Base-by-base conservation (phyloP, 2,888 invertebrate species). In the Deilephila elpenor region DNA sequence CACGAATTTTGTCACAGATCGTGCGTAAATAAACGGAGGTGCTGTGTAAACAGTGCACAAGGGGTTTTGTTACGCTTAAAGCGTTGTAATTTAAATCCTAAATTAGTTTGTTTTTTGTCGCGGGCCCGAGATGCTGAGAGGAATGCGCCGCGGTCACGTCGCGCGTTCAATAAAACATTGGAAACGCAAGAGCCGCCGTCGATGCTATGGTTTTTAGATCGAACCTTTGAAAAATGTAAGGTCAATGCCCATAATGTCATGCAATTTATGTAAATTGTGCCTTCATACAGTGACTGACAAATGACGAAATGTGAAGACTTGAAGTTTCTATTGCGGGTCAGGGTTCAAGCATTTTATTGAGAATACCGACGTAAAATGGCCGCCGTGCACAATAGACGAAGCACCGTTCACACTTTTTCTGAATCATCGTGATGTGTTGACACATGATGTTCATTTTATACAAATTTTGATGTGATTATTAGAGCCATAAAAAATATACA, bases 101-200 rank as follows among this genome's bases (percentile, higher is more conserved):
- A 92, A 93, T 93, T 89, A 89, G 90, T 92, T 93, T 88, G 89
- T 91, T 93, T 93, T 93, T 93, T 92, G 89, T 90, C 88, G 84
- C 84, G 83, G 80, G 83, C 84, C 80, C 74, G 77, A 78, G 78
- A 74, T 79, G 78, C 64, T 77, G 74, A 81, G 79, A 76, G 83
- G 87, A 88, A 87, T 84, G 84, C 78, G 80, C 83, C 83, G 80
- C 80, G 84, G 88, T 91, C 91, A 91, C 90, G 92, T 89, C 84
- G 83, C 77, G 76, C 77, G 80, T 80, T 82, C 81, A 79, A 79
- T 82, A 83, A 84, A 80, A 83, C 81, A 83, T 83, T 75, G 73
- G 59, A 80, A 72, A 67, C 67, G 67, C 72, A 72, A 70, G 67
- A 59, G 60, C 56, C 60, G 74, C 25, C 44, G 51, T 67, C 67